phyloP scores from a whole-genome alignment of 92 coral and sea anemone genomes.

The Phenganax stokvisi region DNA sequence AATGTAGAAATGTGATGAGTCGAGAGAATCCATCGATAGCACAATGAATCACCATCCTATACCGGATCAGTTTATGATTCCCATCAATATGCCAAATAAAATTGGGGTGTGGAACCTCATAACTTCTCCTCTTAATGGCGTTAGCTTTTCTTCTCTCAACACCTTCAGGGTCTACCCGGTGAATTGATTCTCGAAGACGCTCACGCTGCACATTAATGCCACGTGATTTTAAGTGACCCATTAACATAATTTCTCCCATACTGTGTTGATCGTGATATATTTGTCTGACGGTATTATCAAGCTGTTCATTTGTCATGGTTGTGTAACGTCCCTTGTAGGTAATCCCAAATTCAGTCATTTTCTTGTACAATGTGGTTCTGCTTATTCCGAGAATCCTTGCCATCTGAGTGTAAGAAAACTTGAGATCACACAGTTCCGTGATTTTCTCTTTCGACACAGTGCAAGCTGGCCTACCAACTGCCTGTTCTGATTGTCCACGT shows the following conservation, averaged over 20 bases:
- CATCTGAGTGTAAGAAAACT: not conserved
- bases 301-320: not conserved
- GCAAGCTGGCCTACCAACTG: too few species aligned
- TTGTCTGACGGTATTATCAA: slow-evolving; percentile 6
- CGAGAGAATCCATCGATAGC: slow-evolving; percentile 22
- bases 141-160: not conserved
- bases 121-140: not conserved
- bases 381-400: slow-evolving; percentile 14
- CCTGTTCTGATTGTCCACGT: too few species aligned
- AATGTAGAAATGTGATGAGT: not conserved
- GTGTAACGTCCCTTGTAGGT: slow-evolving; percentile 13
- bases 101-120: slow-evolving; percentile 15
- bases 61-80: slow-evolving; percentile 19
- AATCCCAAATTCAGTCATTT: slow-evolving; percentile 24
- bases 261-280: slow-evolving; percentile 16
- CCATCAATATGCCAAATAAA: slow-evolving; percentile 21
- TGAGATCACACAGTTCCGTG: not conserved
- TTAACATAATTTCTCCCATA: slow-evolving; percentile 25
- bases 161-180: slow-evolving; percentile 15
- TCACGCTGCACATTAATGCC: not conserved
- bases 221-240: slow-evolving; percentile 6
- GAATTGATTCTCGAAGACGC: not conserved
- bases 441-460: too few species aligned
- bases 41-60: slow-evolving; percentile 14
- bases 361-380: slow-evolving; percentile 30